A percentile compares a stretch with the other conserved stretches of the same genome.
These are phyloP conservation scores for Ovis canadensis DNA, from an alignment of 2,113 vertebrate species.

Conservation along the genomic window DNA sequence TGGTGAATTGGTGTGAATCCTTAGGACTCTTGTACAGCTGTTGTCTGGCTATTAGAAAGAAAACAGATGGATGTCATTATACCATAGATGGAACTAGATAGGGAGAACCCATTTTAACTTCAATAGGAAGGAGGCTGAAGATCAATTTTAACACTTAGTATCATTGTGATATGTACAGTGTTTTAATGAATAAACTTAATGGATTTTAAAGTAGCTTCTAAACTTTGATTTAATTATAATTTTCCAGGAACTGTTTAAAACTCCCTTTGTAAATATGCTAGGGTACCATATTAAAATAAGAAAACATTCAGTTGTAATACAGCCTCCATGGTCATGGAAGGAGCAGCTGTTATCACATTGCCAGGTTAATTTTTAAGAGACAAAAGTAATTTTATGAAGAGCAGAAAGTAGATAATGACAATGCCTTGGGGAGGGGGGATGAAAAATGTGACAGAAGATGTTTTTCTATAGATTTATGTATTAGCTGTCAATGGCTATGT, in stretches of 20 bases:
- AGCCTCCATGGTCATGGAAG: neutral
- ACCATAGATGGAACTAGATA: neutral
- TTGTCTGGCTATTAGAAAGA: neutral
- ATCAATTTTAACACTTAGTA: neutral
- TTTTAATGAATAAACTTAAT: slow-evolving; percentile 21
- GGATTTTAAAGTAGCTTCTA: slow-evolving; percentile 34
- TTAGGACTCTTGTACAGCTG: neutral
- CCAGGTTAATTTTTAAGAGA: slow-evolving; percentile 7
- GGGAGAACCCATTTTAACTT: neutral
- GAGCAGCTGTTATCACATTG: neutral
- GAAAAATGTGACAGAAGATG: neutral
- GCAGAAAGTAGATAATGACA: neutral
- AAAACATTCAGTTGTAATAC: neutral
- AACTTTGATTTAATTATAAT: neutral
- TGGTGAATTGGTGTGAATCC: neutral
- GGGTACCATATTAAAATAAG: neutral
- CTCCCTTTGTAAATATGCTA: neutral
- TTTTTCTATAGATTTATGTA: neutral
- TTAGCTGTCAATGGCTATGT: neutral
- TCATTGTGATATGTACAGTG: neutral
- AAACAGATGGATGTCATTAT: neutral
- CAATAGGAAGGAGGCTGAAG: neutral
- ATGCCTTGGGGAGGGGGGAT: neutral
- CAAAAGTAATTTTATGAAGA: neutral
- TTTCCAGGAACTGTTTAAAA: slow-evolving; percentile 1